Conservation (phyloP, 2,797 vertebrate species). For the Phoebastria nigripes region DNA sequence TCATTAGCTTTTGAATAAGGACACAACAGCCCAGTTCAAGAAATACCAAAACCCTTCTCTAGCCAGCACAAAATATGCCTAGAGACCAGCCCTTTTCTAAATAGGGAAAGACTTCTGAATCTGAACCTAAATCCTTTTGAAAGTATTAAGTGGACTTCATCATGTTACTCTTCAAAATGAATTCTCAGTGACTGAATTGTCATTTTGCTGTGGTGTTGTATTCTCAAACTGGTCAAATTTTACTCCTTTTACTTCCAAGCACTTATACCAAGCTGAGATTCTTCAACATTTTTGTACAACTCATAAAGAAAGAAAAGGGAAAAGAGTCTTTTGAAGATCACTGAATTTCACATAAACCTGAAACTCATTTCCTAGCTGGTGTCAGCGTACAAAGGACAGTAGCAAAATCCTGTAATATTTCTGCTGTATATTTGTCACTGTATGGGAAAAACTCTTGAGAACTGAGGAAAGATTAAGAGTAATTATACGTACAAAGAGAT, state of each 20-base stretch:
- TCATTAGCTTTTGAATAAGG: neutral
- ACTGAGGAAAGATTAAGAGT: neutral
- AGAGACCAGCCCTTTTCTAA: neutral
- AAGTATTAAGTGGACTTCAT: neutral
- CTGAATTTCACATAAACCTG: neutral
- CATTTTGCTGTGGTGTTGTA: neutral
- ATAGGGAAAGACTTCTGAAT: neutral
- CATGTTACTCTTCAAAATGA: rapidly evolving
- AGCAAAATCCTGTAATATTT: neutral
- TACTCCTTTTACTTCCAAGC: neutral
- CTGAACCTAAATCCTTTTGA: neutral
- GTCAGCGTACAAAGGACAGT: neutral
- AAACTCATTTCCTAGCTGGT: neutral
- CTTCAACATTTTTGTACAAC: neutral
- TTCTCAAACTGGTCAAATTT: neutral
- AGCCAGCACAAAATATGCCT: neutral
- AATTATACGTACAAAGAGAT: neutral
- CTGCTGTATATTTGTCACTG: neutral
- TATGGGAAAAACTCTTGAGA: neutral
- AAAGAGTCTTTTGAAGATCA: neutral
- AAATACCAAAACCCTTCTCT: neutral
- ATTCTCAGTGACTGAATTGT: neutral
- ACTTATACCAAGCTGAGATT: neutral
- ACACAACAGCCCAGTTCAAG: neutral
- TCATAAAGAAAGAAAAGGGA: neutral